Conservation (phyloP, 92 coral and sea anemone genomes). For the Metridium senile region DNA sequence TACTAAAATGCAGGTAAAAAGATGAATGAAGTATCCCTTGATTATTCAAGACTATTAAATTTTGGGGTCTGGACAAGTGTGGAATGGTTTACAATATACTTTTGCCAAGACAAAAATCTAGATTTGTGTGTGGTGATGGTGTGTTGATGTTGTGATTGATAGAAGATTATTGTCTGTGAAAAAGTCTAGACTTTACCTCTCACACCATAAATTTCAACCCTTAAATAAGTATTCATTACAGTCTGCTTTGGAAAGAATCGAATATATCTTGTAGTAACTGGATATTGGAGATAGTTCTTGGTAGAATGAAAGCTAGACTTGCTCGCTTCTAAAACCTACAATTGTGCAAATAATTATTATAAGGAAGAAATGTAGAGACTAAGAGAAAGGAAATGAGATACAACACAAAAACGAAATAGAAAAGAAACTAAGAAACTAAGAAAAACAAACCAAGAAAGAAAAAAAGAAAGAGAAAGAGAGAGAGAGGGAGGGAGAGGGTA, state of each 20-base stretch:
- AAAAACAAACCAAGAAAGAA: no score
- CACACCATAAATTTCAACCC: slow-evolving; percentile 55
- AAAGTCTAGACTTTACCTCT: not conserved
- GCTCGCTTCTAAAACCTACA: slow-evolving; percentile 43
- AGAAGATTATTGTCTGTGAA: not conserved
- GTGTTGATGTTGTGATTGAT: not conserved
- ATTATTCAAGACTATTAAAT: no score
- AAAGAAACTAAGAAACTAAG: no score
- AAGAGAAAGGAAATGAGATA: not conserved
- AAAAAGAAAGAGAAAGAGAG: no score
- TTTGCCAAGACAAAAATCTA: no score
- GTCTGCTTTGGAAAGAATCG: slow-evolving; percentile 53
- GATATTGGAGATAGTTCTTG: slow-evolving; percentile 31
- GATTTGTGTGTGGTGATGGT: not conserved
- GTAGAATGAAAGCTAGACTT: slow-evolving; percentile 35
- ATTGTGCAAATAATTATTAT: not conserved
- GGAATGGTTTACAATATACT: no score
- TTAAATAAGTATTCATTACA: not conserved
- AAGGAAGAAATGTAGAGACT: not conserved
- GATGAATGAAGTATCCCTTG: no score
- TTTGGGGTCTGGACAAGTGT: no score
- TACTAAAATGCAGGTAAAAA: no score
- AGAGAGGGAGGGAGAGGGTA: no score
- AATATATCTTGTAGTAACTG: slow-evolving; percentile 48
- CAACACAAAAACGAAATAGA: no score